These are phyloP conservation scores for Dioctria linearis DNA, from an alignment of 2,888 invertebrate species.

Conservation along the genomic window DNA sequence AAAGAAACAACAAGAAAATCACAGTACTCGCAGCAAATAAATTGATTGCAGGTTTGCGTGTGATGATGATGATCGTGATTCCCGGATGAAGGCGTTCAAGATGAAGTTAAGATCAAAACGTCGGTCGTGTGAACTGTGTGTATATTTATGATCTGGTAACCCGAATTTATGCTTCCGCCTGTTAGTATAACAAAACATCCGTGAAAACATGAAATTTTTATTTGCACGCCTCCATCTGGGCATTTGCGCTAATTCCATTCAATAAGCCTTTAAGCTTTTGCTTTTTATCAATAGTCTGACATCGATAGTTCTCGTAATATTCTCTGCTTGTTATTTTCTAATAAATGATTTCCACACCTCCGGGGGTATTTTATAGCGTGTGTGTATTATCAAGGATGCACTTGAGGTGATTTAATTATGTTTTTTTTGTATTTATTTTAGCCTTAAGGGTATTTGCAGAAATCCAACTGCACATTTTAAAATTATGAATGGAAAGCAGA, in stretches of 20 bases:
- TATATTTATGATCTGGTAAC: conserved; percentile 10
- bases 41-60: not conserved
- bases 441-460: too few relatives aligned
- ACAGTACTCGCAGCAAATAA: not conserved
- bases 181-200: not conserved
- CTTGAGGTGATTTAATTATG: too few relatives aligned
- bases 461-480: too few relatives aligned
- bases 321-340: not conserved
- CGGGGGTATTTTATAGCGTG: not conserved
- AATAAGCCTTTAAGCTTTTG: not conserved
- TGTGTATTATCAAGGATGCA: too few relatives aligned
- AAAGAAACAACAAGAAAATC: not conserved
- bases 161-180: conserved; percentile 3
- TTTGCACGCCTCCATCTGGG: too few relatives aligned
- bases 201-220: not conserved
- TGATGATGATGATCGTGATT: not conserved
- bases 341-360: not conserved
- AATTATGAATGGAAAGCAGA: too few relatives aligned
- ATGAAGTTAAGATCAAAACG: conserved; percentile 1
- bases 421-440: too few relatives aligned
- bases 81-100: conserved; percentile 3
- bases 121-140: not conserved
- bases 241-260: too few relatives aligned
- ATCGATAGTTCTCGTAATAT: not conserved
- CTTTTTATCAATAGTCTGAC: not conserved